Conservation (phyloP, 2,888 invertebrate genomes). For the Perithous albicinctus region DNA sequence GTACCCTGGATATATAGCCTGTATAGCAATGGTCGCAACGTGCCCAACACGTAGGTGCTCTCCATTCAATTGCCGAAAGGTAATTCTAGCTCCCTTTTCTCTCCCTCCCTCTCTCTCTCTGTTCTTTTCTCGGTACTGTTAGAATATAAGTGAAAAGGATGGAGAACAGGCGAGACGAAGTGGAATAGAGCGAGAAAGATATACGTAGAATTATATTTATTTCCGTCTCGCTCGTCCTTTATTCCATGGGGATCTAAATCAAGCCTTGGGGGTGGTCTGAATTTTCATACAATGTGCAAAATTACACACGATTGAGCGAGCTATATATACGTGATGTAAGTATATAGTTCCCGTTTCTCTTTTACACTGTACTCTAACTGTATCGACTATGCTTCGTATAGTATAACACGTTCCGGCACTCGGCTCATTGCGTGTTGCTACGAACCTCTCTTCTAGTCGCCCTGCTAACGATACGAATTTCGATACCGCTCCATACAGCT, state of each 20-base stretch:
- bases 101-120: conserved; percentile 50
- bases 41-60: conserved; percentile 71
- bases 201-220: conserved; percentile 35
- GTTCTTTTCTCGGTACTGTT: conserved; percentile 51
- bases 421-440: conserved; percentile 40
- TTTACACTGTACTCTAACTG: conserved; percentile 26
- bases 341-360: conserved; percentile 17
- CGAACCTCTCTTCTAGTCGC: conserved; percentile 31
- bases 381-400: conserved; percentile 24
- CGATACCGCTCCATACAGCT: conserved; percentile 25
- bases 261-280: conserved; percentile 64
- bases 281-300: conserved; percentile 77
- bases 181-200: conserved; percentile 33
- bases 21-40: conserved; percentile 56
- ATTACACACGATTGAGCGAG: conserved; percentile 77
- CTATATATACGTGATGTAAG: conserved; percentile 1
- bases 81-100: conserved; percentile 76
- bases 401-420: conserved; percentile 43
- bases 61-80: conserved; percentile 77
- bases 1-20: conserved; percentile 68
- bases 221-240: conserved; percentile 46
- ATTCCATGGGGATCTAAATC: conserved; percentile 37
- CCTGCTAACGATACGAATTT: conserved; percentile 44
- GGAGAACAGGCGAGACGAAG: background rate
- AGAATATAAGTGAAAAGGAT: conserved; percentile 21